phyloP scores from a whole-genome alignment of 2,797 vertebrate species.

The Eleutherodactylus coqui region DNA sequence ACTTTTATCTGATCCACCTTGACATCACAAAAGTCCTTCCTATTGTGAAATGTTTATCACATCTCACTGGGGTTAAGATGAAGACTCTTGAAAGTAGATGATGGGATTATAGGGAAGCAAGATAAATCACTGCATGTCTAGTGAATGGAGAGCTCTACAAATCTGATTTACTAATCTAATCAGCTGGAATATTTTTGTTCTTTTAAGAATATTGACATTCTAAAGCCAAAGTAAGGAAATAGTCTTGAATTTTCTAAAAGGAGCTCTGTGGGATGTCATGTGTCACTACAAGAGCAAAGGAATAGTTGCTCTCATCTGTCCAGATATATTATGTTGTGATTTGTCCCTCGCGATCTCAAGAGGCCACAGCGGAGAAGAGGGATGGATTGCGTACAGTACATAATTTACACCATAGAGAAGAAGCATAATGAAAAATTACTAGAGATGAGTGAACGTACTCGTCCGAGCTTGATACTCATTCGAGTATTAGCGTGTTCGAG shows the following conservation, averaged over 20 bases:
- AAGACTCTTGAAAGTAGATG: neutral
- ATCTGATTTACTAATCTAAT: neutral
- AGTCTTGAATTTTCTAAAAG: neutral
- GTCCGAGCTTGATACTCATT: too few relatives aligned
- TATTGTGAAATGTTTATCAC: constrained; percentile 6
- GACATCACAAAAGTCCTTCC: constrained; percentile 5
- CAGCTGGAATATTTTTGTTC: neutral
- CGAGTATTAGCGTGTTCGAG: too few relatives aligned
- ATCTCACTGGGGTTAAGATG: constrained; percentile 1
- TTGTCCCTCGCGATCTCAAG: neutral
- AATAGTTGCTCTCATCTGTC: neutral
- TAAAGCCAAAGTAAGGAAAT: neutral
- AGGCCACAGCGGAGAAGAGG: neutral
- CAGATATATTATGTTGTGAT: neutral
- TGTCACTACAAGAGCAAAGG: neutral
- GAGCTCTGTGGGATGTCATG: neutral
- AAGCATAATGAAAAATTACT: too few relatives aligned
- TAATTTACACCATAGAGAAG: too few relatives aligned
- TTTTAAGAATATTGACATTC: neutral
- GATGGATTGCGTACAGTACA: too few relatives aligned
- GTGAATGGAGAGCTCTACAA: neutral
- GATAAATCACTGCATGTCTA: neutral
- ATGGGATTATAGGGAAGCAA: constrained; percentile 10
- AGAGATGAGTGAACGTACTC: too few relatives aligned
- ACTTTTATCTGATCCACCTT: neutral